Percentiles rank a stretch among this genome's conserved stretches.
Evolutionary conservation across 92 coral and sea anemone genomes (phyloP).

Genomic region (Nematostella vectensis): DNA sequence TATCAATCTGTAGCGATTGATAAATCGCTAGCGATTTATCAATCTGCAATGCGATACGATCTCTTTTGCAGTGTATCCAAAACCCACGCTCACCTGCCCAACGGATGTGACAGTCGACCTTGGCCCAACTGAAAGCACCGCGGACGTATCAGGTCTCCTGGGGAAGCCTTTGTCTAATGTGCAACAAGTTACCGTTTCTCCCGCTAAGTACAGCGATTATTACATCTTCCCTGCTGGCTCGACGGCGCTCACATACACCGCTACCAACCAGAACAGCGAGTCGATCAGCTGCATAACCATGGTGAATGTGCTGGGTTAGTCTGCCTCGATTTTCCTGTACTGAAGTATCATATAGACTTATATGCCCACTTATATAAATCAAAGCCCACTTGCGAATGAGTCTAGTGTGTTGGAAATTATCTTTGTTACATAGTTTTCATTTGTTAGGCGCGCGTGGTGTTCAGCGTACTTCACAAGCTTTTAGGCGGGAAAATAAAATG

Average conservation of each 20-base stretch:
- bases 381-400: too few relatives aligned
- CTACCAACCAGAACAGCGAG: constrained; percentile 38
- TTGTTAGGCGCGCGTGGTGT: too few relatives aligned
- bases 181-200: constrained; percentile 29
- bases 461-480: too few relatives aligned
- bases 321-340: background rate
- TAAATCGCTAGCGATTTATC: too few relatives aligned
- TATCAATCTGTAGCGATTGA: too few relatives aligned
- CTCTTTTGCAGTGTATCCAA: constrained; percentile 27
- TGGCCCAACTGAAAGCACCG: constrained; percentile 36
- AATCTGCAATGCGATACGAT: too few relatives aligned
- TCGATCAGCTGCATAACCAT: constrained; percentile 31
- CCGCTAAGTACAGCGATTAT: constrained; percentile 26
- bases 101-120: constrained; percentile 38
- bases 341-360: background rate
- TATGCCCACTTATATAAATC: too few relatives aligned
- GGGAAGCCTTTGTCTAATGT: constrained; percentile 45
- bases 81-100: constrained; percentile 66
- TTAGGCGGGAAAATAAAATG: too few relatives aligned
- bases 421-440: too few relatives aligned
- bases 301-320: constrained; percentile 44
- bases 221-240: constrained; percentile 61
- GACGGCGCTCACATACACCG: constrained; percentile 48
- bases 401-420: too few relatives aligned
- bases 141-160: constrained; percentile 63